Evolutionary conservation across 2,113 vertebrate species (phyloP), one percentile per base, ranked within the genome.

Genomic region (Callochromis pleurospilus): DNA sequence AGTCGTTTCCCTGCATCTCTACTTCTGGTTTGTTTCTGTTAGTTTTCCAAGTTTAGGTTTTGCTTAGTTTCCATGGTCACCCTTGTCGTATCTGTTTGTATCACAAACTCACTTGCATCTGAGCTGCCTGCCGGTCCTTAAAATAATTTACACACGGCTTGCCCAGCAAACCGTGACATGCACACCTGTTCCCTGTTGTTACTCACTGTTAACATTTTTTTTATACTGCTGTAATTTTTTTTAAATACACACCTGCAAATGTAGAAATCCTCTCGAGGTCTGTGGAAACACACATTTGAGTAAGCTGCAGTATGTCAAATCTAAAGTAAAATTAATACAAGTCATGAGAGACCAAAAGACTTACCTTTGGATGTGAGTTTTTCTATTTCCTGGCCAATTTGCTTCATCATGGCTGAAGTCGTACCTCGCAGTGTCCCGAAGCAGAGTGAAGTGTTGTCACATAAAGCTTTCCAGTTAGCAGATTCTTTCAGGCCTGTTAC

Each of bases 291-390:
- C 14, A 84, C 49, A 40, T 83, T 12, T 7, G 15, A 40, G 5
- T 11, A n/a, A 73, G 13, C 21, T 11, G 8, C 14, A 80, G 33
- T 36, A 10, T 40, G 5, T 21, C 12, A n/a, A 24, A 86, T 3
- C 0, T 14, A 49, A 9, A n/a, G 3, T 3, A 0, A 11, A 65
- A 8, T 38, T n/a, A n/a, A 29, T 12, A 31, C 2, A 42, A 38
- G 51, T 17, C 31, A 4, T 3, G 5, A 40, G 17, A 17, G 36
- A 51, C 9, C 14, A 3, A n/a, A 21, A 11, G 10, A 49, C 91
- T 91, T 49, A 95, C 96, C 95, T 2, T 93, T 31, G 3, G 62
- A 24, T 5, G 92, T 90, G 2, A 95, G 91, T 4, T 90, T 89
- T 11, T 94, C 90, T 24, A 95, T 40, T n/a, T 89, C 55, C 17